phyloP scores from a whole-genome alignment of 2,888 invertebrate genomes.

The Theretra japonica region DNA sequence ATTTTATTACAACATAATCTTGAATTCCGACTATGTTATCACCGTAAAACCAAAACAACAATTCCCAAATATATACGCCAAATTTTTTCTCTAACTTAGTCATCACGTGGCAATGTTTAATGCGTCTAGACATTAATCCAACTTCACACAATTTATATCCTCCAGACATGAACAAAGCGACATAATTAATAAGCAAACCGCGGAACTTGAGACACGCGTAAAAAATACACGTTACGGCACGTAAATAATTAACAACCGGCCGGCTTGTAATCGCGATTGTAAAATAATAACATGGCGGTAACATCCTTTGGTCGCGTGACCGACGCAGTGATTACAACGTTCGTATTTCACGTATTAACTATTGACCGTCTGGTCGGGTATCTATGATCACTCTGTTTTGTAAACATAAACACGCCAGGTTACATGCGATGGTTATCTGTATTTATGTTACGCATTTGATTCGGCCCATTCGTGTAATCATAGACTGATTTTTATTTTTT shows the following conservation, averaged over 20 bases:
- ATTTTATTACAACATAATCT: too few species aligned
- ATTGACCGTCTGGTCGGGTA: not conserved
- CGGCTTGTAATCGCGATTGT: constrained; percentile 21
- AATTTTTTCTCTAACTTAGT: too few species aligned
- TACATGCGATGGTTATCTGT: not conserved
- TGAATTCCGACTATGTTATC: too few species aligned
- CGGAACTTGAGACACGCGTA: constrained; percentile 4
- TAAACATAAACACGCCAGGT: constrained; percentile 2
- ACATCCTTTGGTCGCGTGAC: constrained; percentile 50
- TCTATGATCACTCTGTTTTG: constrained; percentile 4
- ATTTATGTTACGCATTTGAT: not conserved
- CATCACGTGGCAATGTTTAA: too few species aligned
- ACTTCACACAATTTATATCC: too few species aligned
- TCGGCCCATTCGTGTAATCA: not conserved
- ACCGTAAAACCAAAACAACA: too few species aligned
- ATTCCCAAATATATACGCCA: too few species aligned
- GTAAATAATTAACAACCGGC: not conserved
- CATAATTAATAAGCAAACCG: not conserved
- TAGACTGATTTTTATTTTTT: not conserved
- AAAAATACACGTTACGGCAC: constrained; percentile 4
- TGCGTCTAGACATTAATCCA: too few species aligned
- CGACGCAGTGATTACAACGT: constrained; percentile 29
- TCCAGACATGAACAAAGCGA: too few species aligned
- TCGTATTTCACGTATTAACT: constrained; percentile 1
- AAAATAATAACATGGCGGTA: constrained; percentile 36